Evolutionary conservation across 2,113 vertebrate species (phyloP), one percentile per base, ranked within the genome.

Genomic region (Phoenicopterus ruber): DNA sequence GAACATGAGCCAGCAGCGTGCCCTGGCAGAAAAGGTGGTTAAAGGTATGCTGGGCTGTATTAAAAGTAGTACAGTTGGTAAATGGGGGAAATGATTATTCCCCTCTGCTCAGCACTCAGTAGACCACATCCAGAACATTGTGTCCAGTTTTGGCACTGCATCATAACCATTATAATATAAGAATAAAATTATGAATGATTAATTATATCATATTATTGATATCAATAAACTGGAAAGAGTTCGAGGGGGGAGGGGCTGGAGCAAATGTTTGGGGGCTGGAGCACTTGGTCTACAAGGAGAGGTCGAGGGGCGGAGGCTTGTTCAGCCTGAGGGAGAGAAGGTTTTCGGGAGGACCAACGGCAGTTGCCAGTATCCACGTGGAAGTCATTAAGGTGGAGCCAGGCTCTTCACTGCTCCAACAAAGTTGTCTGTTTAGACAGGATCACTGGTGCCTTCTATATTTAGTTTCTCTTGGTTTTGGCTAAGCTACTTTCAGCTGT

Each of bases 1-100:
- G 24, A 61, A 26, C 18, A 4, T 7, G 26, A 72, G 13, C 20
- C 25, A 52, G 11, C 0, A 1, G 67, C 10, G 15, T 5, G 1
- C 15, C 18, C 29, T 90, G 22, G 25, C 17, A 62, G 7, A 7
- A 71, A 36, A 42, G 12, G 6, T 46, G 5, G 25, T 22, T 49
- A 17, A 47, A 86, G 10, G 7, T 66, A 10, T 47, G 6, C 25
- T 61, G 62, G 20, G 14, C 9, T 83, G 8, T 63, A 24, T 66
- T 42, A 25, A 28, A 61, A 58, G 6, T 4, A 55, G 32, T 34
- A 11, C 31, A 47, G 20, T 26, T 17, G 5, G 20, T 42, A 47
- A 15, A 13, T 36, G 22, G 18, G 7, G 4, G 6, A 82, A 74
- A 21, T 32, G 10, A 52, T 42, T 76, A 81, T 67, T 76, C 22